Percentiles rank a stretch among this genome's conserved stretches.
phyloP scores from a whole-genome alignment of 2,888 invertebrate genomes.

The Pollenia angustigena region DNA sequence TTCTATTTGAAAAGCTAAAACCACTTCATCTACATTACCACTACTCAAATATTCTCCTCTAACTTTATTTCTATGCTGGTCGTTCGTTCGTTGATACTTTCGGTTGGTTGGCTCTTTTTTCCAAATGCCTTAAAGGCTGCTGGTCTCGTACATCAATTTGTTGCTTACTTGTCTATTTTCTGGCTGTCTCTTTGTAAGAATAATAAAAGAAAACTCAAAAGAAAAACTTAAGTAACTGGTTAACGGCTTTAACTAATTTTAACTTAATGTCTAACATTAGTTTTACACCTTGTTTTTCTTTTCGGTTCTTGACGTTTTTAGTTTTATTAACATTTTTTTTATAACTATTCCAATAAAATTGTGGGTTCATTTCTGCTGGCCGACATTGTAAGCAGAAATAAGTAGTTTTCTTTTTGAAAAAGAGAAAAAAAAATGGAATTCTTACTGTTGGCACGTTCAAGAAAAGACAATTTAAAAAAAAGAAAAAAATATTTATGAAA shows the following conservation, averaged over 20 bases:
- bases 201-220: not conserved
- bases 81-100: not conserved
- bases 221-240: conserved; percentile 69
- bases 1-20: conserved; percentile 21
- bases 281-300: conserved; percentile 71
- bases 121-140: conserved; percentile 69
- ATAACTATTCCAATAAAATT: conserved; percentile 29
- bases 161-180: conserved; percentile 60
- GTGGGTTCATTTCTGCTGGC: conserved; percentile 68
- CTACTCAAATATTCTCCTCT: conserved; percentile 28
- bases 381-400: conserved; percentile 20
- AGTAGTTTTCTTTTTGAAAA: conserved; percentile 15
- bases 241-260: conserved; percentile 72
- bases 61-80: conserved; percentile 54
- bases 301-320: conserved; percentile 50
- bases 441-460: conserved; percentile 59
- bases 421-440: conserved; percentile 37
- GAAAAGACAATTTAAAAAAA: conserved; percentile 13
- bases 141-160: conserved; percentile 71
- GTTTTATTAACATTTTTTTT: conserved; percentile 40
- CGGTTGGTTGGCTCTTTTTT: not conserved
- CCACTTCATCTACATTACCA: conserved; percentile 15
- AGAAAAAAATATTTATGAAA: not conserved
- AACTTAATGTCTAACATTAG: conserved; percentile 74
- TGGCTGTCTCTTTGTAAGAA: conserved; percentile 33